A percentile compares a stretch with the other conserved stretches of the same genome.
Evolutionary conservation across 2,888 invertebrate species (phyloP).

Genomic region (Lasiommata megera): DNA sequence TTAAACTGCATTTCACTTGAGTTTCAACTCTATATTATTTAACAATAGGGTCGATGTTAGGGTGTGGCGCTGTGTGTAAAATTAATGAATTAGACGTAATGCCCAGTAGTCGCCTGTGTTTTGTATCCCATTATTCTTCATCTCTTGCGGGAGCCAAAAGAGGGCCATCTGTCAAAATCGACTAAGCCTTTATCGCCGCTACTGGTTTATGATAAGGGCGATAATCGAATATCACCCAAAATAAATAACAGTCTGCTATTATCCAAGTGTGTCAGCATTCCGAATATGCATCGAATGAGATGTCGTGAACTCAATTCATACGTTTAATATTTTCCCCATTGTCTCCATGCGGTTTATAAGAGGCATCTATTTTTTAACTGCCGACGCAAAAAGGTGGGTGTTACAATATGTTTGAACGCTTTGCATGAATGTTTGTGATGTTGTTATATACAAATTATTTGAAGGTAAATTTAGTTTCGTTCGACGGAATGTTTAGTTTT

Average conservation of each 20-base stretch:
- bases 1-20: conserved; percentile 33
- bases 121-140: conserved; percentile 68
- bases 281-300: conserved; percentile 30
- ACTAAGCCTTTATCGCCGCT: conserved; percentile 31
- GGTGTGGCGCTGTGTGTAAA: conserved; percentile 49
- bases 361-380: neutral
- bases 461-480: no score
- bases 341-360: conserved; percentile 15
- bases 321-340: conserved; percentile 22
- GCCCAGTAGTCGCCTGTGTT: conserved; percentile 67
- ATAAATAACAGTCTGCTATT: conserved; percentile 27
- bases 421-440: neutral
- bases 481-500: no score
- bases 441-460: neutral
- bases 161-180: conserved; percentile 38
- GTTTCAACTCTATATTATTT: conserved; percentile 30
- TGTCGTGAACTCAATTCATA: conserved; percentile 26
- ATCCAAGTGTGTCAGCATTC: conserved; percentile 29
- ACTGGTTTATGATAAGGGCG: conserved; percentile 10
- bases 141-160: conserved; percentile 39
- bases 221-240: conserved; percentile 22
- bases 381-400: neutral
- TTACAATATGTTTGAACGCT: neutral
- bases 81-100: conserved; percentile 78
- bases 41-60: conserved; percentile 34